These are phyloP conservation scores for Spilosoma lubricipeda DNA, from an alignment of 2,888 invertebrate genomes.

Conservation along the genomic window DNA sequence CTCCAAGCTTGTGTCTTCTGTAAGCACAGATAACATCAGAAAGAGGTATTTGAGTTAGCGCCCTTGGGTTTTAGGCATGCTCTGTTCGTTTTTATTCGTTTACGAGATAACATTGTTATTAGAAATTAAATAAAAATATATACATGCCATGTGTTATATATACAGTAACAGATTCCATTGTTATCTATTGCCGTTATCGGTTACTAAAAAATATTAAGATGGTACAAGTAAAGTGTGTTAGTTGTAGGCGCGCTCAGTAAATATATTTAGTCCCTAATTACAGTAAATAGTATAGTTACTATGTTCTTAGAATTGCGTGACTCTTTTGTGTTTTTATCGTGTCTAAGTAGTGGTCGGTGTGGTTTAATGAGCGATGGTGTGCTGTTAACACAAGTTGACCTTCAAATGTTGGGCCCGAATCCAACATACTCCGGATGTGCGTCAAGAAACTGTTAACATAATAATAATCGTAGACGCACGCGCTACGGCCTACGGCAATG, in stretches of 20 bases:
- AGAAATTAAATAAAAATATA: not conserved
- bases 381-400: conserved; percentile 3
- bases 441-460: conserved; percentile 34
- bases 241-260: not conserved
- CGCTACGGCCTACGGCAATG: conserved; percentile 15
- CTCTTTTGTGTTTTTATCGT: conserved; percentile 7
- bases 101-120: too few relatives aligned
- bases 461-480: conserved; percentile 32
- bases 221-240: not conserved
- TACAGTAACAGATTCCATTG: not conserved
- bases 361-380: not conserved
- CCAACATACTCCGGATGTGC: conserved; percentile 35
- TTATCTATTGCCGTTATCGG: not conserved
- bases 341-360: conserved; percentile 8
- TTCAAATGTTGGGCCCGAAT: not conserved
- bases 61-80: not conserved
- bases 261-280: not conserved
- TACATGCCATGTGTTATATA: not conserved
- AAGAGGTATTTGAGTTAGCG: not conserved
- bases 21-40: not conserved
- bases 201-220: not conserved
- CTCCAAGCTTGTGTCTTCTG: not conserved
- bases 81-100: not conserved
- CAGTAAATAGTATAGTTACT: not conserved
- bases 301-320: conserved; percentile 6